phyloP scores from a whole-genome alignment of 1,140 invertebrate genomes.

The Polypedilum pembai region DNA sequence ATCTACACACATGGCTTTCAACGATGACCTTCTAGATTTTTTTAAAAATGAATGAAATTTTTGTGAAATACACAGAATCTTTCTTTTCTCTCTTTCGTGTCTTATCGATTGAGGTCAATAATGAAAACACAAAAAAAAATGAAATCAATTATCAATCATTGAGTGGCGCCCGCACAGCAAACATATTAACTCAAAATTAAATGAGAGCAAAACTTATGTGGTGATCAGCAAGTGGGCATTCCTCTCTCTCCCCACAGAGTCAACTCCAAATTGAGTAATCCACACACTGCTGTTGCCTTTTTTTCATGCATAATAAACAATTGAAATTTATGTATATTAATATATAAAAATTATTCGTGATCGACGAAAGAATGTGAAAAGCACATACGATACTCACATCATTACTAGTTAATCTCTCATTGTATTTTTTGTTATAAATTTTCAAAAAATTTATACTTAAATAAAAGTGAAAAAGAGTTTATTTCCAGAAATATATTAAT shows the following conservation, averaged over 20 bases:
- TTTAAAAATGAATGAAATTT: neutral
- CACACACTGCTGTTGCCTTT: neutral
- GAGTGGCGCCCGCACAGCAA: slow-evolving; percentile 7
- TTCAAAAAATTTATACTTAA: too few relatives aligned
- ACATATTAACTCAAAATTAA: neutral
- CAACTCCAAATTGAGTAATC: neutral
- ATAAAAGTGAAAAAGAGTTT: too few relatives aligned
- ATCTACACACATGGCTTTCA: neutral
- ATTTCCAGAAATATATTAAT: too few relatives aligned
- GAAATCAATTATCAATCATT: slow-evolving; percentile 21
- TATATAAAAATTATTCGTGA: too few relatives aligned
- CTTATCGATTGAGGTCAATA: slow-evolving; percentile 26
- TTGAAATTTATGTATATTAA: too few relatives aligned
- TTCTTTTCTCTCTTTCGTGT: too few relatives aligned
- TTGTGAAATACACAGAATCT: neutral
- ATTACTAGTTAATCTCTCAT: too few relatives aligned
- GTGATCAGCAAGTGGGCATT: slow-evolving; percentile 25
- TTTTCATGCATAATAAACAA: neutral
- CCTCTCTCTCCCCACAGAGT: too few relatives aligned
- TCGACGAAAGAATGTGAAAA: too few relatives aligned
- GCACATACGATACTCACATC: too few relatives aligned
- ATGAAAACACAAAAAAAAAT: neutral
- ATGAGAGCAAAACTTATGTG: neutral
- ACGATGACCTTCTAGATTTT: neutral
- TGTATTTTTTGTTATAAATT: too few relatives aligned